phyloP scores from a whole-genome alignment of 2,113 vertebrate genomes.

The Phyllostomus discolor region DNA sequence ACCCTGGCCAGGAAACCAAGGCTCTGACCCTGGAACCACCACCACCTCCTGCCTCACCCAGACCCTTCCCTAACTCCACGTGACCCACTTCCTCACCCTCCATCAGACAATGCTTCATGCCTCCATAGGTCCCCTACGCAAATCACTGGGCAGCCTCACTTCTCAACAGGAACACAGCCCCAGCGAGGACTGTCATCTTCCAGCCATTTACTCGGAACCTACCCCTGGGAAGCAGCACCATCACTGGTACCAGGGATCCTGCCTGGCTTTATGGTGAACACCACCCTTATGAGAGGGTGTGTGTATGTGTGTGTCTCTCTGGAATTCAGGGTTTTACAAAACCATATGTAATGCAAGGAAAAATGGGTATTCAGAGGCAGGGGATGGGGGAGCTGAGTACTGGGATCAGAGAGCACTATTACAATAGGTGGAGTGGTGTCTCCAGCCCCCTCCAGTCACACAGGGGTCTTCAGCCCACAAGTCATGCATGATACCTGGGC shows the following conservation, averaged over 20 bases:
- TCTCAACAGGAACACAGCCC: not conserved
- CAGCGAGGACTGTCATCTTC: not conserved
- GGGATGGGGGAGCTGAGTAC: not conserved
- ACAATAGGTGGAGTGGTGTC: not conserved
- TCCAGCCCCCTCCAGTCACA: not conserved
- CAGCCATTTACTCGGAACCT: not conserved
- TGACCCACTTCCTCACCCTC: not conserved
- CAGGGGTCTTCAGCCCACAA: not conserved
- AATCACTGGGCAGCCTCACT: not conserved
- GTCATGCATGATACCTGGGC: not conserved
- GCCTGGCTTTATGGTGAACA: not conserved
- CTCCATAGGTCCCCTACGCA: not conserved
- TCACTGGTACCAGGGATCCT: not conserved
- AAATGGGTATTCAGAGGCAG: not conserved
- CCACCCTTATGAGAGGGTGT: not conserved
- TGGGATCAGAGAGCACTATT: not conserved
- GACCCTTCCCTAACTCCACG: not conserved
- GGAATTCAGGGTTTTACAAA: not conserved
- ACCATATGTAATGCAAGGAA: not conserved
- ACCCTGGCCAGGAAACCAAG: not conserved
- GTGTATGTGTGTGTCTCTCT: not conserved
- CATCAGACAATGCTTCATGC: not conserved
- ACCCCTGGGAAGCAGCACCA: not conserved
- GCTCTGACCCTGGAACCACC: not conserved
- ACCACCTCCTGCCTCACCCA: not conserved